Conservation (phyloP, 2,888 invertebrate species). For the Noctua pronuba region DNA sequence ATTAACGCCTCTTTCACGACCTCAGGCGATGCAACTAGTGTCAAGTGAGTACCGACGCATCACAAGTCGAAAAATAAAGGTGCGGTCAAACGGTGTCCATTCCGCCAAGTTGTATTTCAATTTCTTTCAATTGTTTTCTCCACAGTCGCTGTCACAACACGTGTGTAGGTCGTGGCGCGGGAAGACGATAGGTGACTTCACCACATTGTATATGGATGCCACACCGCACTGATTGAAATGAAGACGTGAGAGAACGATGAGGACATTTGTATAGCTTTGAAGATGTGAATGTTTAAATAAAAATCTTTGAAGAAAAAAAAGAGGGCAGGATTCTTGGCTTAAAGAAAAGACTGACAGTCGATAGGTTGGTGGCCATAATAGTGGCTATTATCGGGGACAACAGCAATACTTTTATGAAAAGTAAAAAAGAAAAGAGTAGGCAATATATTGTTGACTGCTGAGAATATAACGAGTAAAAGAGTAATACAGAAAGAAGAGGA, state of each 20-base stretch:
- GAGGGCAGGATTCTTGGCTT: background rate
- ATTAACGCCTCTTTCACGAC: background rate
- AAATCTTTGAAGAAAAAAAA: no score
- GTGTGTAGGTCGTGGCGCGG: background rate
- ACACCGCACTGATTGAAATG: slow-evolving; percentile 34
- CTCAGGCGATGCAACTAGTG: background rate
- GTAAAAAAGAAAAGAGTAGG: background rate
- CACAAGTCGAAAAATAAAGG: background rate
- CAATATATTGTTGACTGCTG: background rate
- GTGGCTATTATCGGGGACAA: no score
- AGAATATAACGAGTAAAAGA: background rate
- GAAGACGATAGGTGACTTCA: background rate
- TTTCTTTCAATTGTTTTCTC: background rate
- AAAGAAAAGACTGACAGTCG: background rate
- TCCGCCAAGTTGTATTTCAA: background rate
- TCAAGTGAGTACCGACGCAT: background rate
- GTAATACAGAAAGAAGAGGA: background rate
- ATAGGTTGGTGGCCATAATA: no score
- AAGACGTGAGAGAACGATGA: background rate
- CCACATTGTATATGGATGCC: slow-evolving; percentile 27
- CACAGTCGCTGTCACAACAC: background rate
- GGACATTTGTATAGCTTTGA: background rate
- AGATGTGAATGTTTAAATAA: background rate
- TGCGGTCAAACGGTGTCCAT: background rate
- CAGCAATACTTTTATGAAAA: background rate